Evolutionary conservation across 2,797 vertebrate species (phyloP).

Genomic region (Eleutherodactylus coqui): DNA sequence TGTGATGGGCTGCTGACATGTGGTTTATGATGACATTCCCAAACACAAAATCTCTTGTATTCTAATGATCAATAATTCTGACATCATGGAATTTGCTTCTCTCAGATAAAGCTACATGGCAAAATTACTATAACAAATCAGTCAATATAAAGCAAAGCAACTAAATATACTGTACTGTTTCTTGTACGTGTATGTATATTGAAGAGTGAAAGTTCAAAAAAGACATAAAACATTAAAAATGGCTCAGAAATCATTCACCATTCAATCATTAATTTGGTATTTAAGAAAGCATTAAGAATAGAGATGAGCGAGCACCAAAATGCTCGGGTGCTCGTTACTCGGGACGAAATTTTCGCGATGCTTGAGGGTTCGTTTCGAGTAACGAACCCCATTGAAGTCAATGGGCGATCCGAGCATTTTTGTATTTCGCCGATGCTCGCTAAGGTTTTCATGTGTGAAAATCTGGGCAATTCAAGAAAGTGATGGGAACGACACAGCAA

Average conservation of each 20-base stretch:
- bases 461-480: too few species aligned
- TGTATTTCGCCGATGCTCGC: too few species aligned
- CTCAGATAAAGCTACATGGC: neutral
- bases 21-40: neutral
- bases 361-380: too few species aligned
- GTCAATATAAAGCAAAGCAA: neutral
- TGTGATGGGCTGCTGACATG: constrained; percentile 13
- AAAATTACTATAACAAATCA: neutral
- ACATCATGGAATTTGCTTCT: neutral
- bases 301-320: too few species aligned
- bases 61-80: constrained; percentile 13
- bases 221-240: neutral
- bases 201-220: neutral
- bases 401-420: too few species aligned
- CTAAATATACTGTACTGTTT: neutral
- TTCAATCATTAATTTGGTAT: too few species aligned
- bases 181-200: neutral
- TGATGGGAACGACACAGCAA: too few species aligned
- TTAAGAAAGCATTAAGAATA: too few species aligned
- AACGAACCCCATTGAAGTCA: too few species aligned
- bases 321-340: too few species aligned
- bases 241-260: neutral
- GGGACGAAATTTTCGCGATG: too few species aligned
- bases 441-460: too few species aligned
- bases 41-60: neutral